phyloP scores from a whole-genome alignment of 2,888 invertebrate genomes.

The Serrognathus titanus region DNA sequence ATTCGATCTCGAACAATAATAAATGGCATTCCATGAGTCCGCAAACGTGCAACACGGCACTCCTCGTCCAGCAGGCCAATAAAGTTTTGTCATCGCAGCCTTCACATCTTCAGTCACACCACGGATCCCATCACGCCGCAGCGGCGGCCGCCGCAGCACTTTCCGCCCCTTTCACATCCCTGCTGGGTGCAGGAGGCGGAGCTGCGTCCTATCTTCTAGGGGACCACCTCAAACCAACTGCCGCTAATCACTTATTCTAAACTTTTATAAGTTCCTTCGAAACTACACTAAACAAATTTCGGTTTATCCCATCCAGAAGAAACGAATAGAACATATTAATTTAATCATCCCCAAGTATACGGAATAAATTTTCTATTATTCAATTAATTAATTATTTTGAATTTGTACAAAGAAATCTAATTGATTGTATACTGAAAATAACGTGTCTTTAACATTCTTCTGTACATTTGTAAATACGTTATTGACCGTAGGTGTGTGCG shows the following conservation, averaged over 20 bases:
- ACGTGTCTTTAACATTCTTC: conserved; percentile 26
- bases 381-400: not conserved
- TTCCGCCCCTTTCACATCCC: conserved; percentile 58
- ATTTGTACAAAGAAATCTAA: not conserved
- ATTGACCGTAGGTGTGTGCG: conserved; percentile 1
- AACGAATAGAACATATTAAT: too few relatives aligned
- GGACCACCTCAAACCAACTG: conserved; percentile 60
- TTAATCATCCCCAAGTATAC: not conserved
- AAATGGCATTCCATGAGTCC: conserved; percentile 49
- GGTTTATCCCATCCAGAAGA: too few relatives aligned
- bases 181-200: conserved; percentile 55
- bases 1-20: conserved; percentile 49
- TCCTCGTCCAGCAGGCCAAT: conserved; percentile 50
- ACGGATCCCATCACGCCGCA: conserved; percentile 62
- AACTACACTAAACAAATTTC: too few relatives aligned
- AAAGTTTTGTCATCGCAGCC: conserved; percentile 50
- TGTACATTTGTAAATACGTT: conserved; percentile 29
- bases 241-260: conserved; percentile 64
- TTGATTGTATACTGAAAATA: conserved; percentile 7
- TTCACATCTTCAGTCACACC: conserved; percentile 48
- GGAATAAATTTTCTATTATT: too few relatives aligned
- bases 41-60: conserved; percentile 49
- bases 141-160: conserved; percentile 60
- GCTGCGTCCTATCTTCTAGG: conserved; percentile 59
- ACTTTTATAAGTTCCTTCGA: conserved; percentile 29